Evolutionary conservation across 64 coral and sea anemone genomes (phyloP).

Genomic region (Actinia equina): DNA sequence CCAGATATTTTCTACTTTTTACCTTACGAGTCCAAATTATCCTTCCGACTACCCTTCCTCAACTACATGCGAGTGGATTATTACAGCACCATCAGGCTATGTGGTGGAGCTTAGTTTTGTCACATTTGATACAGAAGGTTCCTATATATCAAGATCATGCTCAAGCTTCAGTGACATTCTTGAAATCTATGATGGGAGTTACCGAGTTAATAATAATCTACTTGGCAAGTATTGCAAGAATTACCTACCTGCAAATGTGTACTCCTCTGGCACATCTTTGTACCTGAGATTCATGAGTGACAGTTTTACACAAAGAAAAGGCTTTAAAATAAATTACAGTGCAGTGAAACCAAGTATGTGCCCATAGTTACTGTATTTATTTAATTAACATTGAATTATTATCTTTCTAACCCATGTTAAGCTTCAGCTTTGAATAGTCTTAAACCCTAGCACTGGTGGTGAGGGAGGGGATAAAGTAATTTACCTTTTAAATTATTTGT

Average conservation of each 20-base stretch:
- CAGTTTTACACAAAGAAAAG: not conserved
- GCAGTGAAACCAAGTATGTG: not conserved
- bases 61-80: constrained; percentile 17
- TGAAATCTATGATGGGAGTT: constrained; percentile 23
- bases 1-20: not conserved
- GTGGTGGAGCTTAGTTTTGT: constrained; percentile 16
- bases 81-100: not conserved
- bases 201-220: not conserved
- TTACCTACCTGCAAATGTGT: constrained; percentile 1
- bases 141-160: not conserved
- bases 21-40: constrained; percentile 21
- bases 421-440: too few relatives aligned
- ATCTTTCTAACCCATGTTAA: too few relatives aligned
- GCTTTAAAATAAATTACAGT: not conserved
- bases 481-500: too few relatives aligned
- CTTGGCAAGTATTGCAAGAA: constrained; percentile 17
- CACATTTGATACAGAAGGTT: not conserved
- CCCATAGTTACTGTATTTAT: not conserved
- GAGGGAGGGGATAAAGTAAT: too few relatives aligned
- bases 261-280: not conserved
- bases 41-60: constrained; percentile 6
- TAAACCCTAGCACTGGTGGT: too few relatives aligned
- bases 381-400: too few relatives aligned
- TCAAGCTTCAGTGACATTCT: constrained; percentile 14
- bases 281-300: not conserved